Base-by-base conservation (phyloP, 2,113 vertebrate genomes). In the Oreochromis aureus region DNA sequence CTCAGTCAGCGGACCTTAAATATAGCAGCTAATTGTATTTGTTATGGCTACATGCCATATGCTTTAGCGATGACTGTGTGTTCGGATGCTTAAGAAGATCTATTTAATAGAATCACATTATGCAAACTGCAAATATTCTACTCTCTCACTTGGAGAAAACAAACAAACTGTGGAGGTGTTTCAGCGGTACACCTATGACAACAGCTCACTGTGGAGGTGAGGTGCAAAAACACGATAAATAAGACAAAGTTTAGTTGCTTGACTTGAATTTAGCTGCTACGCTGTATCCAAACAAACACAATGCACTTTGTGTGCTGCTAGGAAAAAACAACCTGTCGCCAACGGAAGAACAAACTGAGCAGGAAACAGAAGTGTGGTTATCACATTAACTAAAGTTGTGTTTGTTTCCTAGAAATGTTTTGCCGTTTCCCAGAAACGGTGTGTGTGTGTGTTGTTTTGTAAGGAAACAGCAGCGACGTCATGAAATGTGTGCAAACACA, bases 281-380 rank as follows among this genome's bases (percentile, higher is more conserved):
- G 51, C 44, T 78, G 16, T 32, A 51, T 78, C 71, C 71, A 51
- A 48, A 71, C 13, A 81, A 69, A 69, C 27, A 34, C 32, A 16
- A 24, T 81, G 80, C 66, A 93, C 5, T 27, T 78, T 11, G 12
- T 46, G 32, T 79, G 48, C 55, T 78, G 54, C 19, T 27, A 19
- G 30, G 30, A 78, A 81, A 46, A 66, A 53, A 51, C 18, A 76
- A 81, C 16, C 3, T 86, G 32, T 83, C 5, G 54, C n/a, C 34
- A 79, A 22, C 76, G 3, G 10, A 92, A 90, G 11, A 83, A 58
- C 36, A 83, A 76, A 81, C n/a, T 30, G 30, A 83, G 55, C 90
- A 91, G 92, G 91, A 93, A 93, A 63, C 56, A 39, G 22, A 71
- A 9, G 6, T 93, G 92, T 92, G 91, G 89, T 92, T 89, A 78